phyloP scores from a whole-genome alignment of 2,113 vertebrate genomes.

The Copsychus sechellarum region DNA sequence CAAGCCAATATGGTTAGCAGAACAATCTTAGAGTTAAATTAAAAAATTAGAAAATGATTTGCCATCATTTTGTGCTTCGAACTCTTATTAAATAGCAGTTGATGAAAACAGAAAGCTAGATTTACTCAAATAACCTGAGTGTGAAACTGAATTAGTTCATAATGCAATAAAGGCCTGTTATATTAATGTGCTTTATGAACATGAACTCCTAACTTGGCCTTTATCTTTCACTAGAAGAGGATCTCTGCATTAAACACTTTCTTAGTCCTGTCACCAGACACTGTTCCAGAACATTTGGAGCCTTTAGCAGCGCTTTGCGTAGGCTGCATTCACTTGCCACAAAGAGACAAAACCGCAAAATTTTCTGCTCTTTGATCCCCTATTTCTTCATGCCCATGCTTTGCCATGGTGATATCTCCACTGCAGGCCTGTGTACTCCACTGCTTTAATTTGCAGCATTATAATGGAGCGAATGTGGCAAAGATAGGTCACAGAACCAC shows the following conservation, averaged over 20 bases:
- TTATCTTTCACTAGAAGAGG: background rate
- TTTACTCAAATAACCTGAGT: background rate
- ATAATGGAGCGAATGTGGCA: background rate
- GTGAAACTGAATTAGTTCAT: slow-evolving; percentile 42
- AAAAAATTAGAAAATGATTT: slow-evolving; percentile 54
- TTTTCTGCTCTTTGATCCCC: background rate
- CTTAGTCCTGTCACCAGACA: background rate
- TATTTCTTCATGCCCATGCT: background rate
- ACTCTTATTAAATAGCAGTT: slow-evolving; percentile 32
- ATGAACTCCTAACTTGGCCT: background rate
- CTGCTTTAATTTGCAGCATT: background rate
- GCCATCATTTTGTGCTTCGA: background rate
- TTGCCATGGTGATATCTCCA: background rate
- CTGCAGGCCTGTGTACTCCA: background rate
- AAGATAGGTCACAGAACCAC: background rate
- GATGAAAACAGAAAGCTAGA: slow-evolving; percentile 31
- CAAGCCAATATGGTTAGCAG: slow-evolving; percentile 37
- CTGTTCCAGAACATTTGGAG: background rate
- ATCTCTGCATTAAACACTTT: background rate
- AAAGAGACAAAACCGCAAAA: background rate
- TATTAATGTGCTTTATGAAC: background rate
- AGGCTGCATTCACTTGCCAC: background rate
- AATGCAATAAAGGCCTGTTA: background rate
- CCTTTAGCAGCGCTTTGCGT: fast-evolving
- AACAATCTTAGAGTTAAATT: slow-evolving; percentile 48